These are phyloP conservation scores for Argyrosomus japonicus DNA, from an alignment of 2,113 vertebrate species.

Conservation along the genomic window DNA sequence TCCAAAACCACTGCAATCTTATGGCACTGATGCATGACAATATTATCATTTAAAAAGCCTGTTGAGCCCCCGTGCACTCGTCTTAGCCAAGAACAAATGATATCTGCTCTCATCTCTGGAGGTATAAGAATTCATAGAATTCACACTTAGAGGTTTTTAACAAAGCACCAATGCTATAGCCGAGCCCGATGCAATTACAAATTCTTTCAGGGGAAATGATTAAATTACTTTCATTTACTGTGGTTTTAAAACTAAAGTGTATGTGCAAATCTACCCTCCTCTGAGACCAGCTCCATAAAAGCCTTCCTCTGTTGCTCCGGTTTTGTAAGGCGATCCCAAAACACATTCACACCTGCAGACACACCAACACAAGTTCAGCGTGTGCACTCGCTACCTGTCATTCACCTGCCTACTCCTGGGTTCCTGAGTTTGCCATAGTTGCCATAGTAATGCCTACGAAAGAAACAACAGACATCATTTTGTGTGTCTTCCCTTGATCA, in stretches of 20 bases:
- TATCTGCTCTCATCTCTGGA: conserved; percentile 52
- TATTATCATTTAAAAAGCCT: conserved; percentile 68
- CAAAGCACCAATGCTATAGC: conserved; percentile 44
- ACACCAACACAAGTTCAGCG: not conserved
- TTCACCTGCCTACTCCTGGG: conserved; percentile 35
- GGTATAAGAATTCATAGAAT: conserved; percentile 67
- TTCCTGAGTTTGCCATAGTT: conserved; percentile 45
- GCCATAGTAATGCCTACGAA: conserved; percentile 52
- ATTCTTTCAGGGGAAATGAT: conserved; percentile 63
- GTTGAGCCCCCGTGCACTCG: conserved; percentile 45
- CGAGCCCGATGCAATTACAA: conserved; percentile 39
- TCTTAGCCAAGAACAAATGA: conserved; percentile 61
- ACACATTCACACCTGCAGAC: conserved; percentile 45
- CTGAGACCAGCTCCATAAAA: conserved; percentile 54
- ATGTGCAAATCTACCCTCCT: conserved; percentile 51
- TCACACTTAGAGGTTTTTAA: conserved; percentile 64
- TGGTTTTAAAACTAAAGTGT: conserved; percentile 55
- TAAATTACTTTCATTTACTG: conserved; percentile 62
- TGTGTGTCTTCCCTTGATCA: conserved; percentile 19
- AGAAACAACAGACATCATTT: conserved; percentile 12
- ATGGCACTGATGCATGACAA: conserved; percentile 67
- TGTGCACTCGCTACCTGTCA: conserved; percentile 39
- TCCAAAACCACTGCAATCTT: conserved; percentile 66
- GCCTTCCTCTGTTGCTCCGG: conserved; percentile 41
- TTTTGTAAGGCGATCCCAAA: conserved; percentile 47